Evolutionary conservation across 2,797 vertebrate species (phyloP), one percentile per base, ranked within the genome.

Genomic region (Tapera naevia): DNA sequence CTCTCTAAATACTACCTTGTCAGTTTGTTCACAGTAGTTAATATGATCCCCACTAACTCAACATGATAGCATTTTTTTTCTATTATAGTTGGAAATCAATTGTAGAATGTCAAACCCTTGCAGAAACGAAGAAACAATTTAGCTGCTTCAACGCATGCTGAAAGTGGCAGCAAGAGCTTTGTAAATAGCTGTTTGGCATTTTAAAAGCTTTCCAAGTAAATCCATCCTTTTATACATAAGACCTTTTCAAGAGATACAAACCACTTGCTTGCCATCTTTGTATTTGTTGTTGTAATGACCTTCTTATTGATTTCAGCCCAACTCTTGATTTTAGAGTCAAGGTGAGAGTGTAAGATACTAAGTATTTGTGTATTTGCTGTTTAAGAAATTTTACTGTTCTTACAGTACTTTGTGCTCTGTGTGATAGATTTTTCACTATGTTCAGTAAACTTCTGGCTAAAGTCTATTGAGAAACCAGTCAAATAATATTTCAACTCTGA

Each of bases 401-500:
- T 86, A 43, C 2, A 22, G n/a, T 10, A 11, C 22, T 61, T 73
- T 35, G 56, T 81, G 7, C 66, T 73, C 65, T 17, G 4, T 61
- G 53, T 35, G 73, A 45, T 71, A 14, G 7, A 5, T 54, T 60
- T 93, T 89, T 50, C 28, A 28, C 27, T 74, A 9, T 2, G 4
- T 72, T 51, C 27, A 21, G 22, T 76, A 82, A 61, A 65, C 8
- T 85, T 75, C 18, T 41, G 94, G 58, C 13, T 65, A 8, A 87
- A 91, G 10, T 73, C 25, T 54, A 7, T n/a, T 50, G 64, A 71
- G n/a, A 58, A 88, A 78, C 51, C 13, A 33, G 7, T 61, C 43
- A 74, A 88, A 23, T 66, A 78, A 21, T 79, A 56, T 65, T 95
- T 95, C 41, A 79, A 7, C 12, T 82, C 13, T 74, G 71, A 74